Conservation (phyloP, 2,797 vertebrate genomes). For the Spinus olivaceus region DNA sequence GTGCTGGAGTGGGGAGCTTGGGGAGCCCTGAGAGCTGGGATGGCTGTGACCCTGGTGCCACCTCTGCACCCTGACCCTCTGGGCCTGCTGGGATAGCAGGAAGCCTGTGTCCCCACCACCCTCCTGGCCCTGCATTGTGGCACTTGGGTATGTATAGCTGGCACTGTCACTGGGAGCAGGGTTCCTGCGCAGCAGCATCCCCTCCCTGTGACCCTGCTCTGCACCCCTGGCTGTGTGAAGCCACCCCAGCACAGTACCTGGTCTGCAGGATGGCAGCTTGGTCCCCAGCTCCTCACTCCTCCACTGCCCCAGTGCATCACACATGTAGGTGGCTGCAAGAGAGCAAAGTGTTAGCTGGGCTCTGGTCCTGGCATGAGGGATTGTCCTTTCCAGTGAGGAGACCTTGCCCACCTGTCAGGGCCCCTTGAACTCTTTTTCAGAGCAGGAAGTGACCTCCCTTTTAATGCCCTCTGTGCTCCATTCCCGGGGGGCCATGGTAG, state of each 20-base stretch:
- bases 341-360: neutral
- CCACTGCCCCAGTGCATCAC: conserved; percentile 81
- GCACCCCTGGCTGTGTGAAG: rapidly evolving
- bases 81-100: neutral
- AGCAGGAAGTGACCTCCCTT: neutral
- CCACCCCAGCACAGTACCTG: conserved; percentile 70
- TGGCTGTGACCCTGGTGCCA: neutral
- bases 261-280: conserved; percentile 75
- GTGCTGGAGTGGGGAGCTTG: rapidly evolving
- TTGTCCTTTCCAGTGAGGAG: neutral
- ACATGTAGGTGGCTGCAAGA: conserved; percentile 80
- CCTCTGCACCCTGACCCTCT: neutral
- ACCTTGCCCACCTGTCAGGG: neutral
- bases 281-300: conserved; percentile 75
- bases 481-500: neutral
- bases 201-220: neutral
- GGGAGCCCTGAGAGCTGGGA: neutral
- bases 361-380: neutral
- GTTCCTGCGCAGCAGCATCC: neutral
- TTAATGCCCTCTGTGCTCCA: neutral
- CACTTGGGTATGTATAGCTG: neutral
- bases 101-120: neutral
- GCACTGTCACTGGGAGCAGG: neutral
- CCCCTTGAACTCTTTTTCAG: neutral
- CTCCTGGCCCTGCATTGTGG: neutral